Evolutionary conservation across 2,797 vertebrate genomes (phyloP).

Genomic region (Pelobates cultripes): DNA sequence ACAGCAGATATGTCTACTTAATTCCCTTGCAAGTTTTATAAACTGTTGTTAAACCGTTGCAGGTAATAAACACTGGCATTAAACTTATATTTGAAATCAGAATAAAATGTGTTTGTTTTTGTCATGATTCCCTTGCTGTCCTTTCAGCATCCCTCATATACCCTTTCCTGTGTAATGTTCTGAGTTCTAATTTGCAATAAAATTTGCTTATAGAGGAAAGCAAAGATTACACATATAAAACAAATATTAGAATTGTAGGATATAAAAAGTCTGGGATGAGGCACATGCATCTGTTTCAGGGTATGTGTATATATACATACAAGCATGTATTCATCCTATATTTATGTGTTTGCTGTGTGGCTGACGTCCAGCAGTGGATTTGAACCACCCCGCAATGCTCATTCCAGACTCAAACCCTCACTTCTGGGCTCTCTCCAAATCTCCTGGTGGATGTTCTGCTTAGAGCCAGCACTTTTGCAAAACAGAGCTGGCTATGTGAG

Average conservation of each 20-base stretch:
- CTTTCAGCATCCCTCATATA: constrained; percentile 8
- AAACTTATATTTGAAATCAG: constrained; percentile 15
- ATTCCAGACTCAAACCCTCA: constrained; percentile 41
- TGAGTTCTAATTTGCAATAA: constrained; percentile 40
- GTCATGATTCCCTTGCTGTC: constrained; percentile 14
- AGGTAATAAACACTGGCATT: neutral
- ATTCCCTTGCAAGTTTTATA: neutral
- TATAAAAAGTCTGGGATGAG: neutral
- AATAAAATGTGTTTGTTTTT: neutral
- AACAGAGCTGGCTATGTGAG: constrained; percentile 54
- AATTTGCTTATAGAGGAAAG: constrained; percentile 43
- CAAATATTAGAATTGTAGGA: neutral
- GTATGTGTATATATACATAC: too few relatives aligned
- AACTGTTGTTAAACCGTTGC: neutral
- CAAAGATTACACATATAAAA: neutral
- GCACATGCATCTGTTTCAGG: neutral
- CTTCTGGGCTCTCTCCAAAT: constrained; percentile 36
- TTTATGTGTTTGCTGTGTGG: neutral
- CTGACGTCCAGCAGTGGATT: constrained; percentile 27
- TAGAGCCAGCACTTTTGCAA: constrained; percentile 40
- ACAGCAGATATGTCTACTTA: neutral
- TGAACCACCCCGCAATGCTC: constrained; percentile 31
- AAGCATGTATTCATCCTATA: neutral
- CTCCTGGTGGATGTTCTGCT: constrained; percentile 45
- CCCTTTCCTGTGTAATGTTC: constrained; percentile 46